phyloP scores from a whole-genome alignment of 2,113 vertebrate species.

The Procavia capensis region DNA sequence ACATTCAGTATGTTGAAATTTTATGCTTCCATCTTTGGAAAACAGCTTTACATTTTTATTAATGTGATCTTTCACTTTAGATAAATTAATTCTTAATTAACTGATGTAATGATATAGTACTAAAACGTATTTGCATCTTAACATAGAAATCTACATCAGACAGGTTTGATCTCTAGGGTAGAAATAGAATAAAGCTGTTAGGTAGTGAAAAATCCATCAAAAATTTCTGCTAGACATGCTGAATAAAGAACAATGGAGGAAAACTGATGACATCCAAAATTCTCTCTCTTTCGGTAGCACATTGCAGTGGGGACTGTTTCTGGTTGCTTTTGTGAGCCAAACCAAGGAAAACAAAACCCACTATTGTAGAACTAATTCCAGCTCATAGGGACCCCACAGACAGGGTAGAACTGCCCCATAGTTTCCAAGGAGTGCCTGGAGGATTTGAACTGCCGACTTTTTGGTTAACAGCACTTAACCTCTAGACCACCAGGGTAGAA shows the following conservation, averaged over 20 bases:
- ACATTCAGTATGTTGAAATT: slow-evolving; percentile 11
- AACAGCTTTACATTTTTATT: background rate
- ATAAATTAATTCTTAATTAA: background rate
- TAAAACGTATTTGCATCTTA: slow-evolving; percentile 27
- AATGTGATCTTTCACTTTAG: background rate
- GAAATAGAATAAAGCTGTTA: slow-evolving; percentile 1
- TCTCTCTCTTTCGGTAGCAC: background rate
- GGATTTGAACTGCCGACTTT: no score
- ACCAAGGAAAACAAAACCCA: no score
- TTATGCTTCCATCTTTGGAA: slow-evolving; percentile 22
- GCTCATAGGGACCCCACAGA: no score
- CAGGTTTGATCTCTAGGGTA: background rate
- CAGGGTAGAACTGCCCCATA: no score
- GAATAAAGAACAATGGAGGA: slow-evolving; percentile 26
- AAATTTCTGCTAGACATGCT: background rate
- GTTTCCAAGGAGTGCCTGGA: no score
- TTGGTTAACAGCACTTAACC: no score
- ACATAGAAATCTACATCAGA: slow-evolving; percentile 19
- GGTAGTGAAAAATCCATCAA: slow-evolving; percentile 10
- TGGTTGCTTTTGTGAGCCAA: slow-evolving; percentile 38
- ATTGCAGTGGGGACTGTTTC: background rate
- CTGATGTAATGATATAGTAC: background rate
- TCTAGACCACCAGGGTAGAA: no score
- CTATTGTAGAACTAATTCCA: no score
- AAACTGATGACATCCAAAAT: slow-evolving; percentile 41